A percentile compares a stretch with the other conserved stretches of the same genome.
Conservation (phyloP, 2,113 vertebrate species). For the Sinocyclocheilus anshuiensis region DNA sequence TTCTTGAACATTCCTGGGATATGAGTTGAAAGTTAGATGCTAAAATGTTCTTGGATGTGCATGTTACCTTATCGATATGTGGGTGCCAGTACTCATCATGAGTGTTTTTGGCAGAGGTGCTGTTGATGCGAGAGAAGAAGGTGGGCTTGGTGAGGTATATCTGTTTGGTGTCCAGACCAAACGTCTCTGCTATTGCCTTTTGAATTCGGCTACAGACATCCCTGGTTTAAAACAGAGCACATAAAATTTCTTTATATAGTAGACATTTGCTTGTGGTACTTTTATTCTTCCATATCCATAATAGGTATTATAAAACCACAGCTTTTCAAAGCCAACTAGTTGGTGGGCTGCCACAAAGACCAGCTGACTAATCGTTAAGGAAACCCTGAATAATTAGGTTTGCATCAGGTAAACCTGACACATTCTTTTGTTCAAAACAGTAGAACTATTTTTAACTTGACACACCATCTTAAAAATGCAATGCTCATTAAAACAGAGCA, state of each 20-base stretch:
- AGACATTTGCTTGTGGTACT: not conserved
- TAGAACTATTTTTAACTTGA: not conserved
- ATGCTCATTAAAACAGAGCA: not conserved
- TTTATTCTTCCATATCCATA: slow-evolving; percentile 8
- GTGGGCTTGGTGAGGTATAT: slow-evolving; percentile 95
- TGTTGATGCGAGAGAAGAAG: slow-evolving; percentile 97
- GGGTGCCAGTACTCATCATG: slow-evolving; percentile 98
- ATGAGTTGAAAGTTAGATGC: not conserved
- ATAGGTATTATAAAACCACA: not conserved
- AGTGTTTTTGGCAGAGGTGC: slow-evolving; percentile 82
- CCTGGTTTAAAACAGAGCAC: slow-evolving; percentile 63
- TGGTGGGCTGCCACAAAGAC: not conserved
- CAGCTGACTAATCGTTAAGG: not conserved
- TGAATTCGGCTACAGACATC: slow-evolving; percentile 85
- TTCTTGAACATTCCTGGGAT: slow-evolving; percentile 19
- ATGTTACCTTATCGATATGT: slow-evolving; percentile 89
- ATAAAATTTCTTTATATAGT: slow-evolving; percentile 30
- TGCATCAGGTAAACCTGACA: not conserved
- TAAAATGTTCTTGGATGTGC: not conserved
- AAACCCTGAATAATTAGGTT: not conserved
- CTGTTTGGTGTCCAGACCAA: slow-evolving; percentile 77
- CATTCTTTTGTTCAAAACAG: not conserved
- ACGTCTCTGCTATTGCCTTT: slow-evolving; percentile 79
- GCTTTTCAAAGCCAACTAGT: not conserved
- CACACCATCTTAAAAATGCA: not conserved